Base-by-base conservation (phyloP, 2,797 vertebrate genomes). In the Amblyopsis hoosieri region DNA sequence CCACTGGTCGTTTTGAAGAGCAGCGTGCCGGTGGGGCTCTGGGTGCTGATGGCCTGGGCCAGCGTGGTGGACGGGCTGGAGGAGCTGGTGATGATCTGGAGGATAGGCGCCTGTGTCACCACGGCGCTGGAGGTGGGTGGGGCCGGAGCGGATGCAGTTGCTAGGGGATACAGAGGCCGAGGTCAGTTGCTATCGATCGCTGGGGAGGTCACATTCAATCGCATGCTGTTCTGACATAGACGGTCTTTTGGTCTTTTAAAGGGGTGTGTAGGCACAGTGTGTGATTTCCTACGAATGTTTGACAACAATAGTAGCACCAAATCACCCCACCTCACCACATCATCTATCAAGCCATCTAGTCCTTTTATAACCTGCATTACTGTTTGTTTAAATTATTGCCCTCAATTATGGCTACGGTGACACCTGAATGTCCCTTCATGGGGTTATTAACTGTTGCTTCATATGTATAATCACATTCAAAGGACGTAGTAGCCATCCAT, bases 81-180 rank as follows among this genome's bases (percentile, higher is more conserved):
- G 15, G 71, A 85, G 47, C 90, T 87, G 56, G 90, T 86, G 71
- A 91, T 90, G 61, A 92, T 86, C 82, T 93, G 91, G 42, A 93
- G 78, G 66, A 91, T 91, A 3, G 91, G 89, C 14, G 87, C 90
- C 76, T 95, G 86, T 3, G 81, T 61, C 53, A 91, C 89, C 75
- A 96, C 86, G 62, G 97, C 87, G 57, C 85, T 83, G 23, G 95
- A 91, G 31, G 86, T 80, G 0, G 95, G 75, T 19, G 85, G 67
- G 33, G 54, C 64, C 59, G 85, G 56, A 61, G 76, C 79, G 15
- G 85, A 73, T 76, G 73, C 57, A 57, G 80, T 62, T 54, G 47
- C 67, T 75, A 57, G 14, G 60, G 42, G 54, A 64, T 58, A 72
- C 0, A 15, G 4, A 42, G 55, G 37, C 14, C 37, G 15, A 37